phyloP scores from a whole-genome alignment of 2,797 vertebrate genomes.

The Thripadectes ignobilis region DNA sequence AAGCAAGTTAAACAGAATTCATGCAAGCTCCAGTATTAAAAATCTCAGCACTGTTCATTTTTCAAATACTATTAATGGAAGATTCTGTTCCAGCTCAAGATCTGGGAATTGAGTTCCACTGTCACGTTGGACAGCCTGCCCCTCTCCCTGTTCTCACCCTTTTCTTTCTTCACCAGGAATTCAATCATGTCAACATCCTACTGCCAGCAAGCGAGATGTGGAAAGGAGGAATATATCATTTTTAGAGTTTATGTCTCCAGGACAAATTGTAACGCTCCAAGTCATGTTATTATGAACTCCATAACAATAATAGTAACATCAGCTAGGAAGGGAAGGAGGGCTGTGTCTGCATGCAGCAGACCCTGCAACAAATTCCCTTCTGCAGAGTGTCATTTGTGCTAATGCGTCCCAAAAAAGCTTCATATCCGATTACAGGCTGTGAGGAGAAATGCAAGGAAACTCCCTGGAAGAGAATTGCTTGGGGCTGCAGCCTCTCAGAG shows the following conservation, averaged over 20 bases:
- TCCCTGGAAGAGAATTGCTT: conserved; percentile 7
- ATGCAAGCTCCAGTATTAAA: not conserved
- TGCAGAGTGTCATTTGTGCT: not conserved
- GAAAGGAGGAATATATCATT: not conserved
- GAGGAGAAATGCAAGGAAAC: not conserved
- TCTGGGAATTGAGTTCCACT: not conserved
- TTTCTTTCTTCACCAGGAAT: not conserved
- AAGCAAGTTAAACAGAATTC: not conserved
- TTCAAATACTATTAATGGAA: not conserved
- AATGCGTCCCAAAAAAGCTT: conserved; percentile 21
- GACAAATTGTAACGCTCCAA: not conserved
- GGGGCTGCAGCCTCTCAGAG: conserved; percentile 22
- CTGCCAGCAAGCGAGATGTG: not conserved
- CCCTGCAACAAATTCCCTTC: not conserved
- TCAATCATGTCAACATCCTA: not conserved
- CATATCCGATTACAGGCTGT: not conserved
- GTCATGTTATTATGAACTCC: not conserved
- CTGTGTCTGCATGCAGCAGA: not conserved
- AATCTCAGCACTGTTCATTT: not conserved
- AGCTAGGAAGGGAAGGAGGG: not conserved
- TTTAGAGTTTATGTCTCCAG: not conserved
- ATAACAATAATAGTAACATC: not conserved
- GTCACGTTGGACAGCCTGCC: not conserved
- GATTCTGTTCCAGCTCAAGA: not conserved
- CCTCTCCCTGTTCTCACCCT: not conserved